Evolutionary conservation across 1,140 invertebrate species (phyloP).

Genomic region (Sminthurinus signatus): DNA sequence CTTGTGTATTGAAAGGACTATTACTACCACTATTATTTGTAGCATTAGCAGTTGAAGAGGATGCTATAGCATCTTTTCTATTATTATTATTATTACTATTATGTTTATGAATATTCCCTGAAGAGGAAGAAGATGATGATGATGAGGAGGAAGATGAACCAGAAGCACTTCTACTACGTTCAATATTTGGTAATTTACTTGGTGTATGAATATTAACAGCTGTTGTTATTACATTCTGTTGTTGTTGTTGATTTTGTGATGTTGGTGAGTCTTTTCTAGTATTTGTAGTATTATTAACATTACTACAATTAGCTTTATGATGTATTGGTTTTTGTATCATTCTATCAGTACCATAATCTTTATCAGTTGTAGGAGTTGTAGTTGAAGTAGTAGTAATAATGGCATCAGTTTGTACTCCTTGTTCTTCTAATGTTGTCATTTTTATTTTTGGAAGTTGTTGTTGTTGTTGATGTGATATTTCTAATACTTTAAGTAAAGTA

Average conservation of each 20-base stretch:
- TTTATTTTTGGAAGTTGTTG: not conserved
- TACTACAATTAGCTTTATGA: too few relatives aligned
- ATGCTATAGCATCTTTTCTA: not conserved
- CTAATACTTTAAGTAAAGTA: not conserved
- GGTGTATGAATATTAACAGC: too few relatives aligned
- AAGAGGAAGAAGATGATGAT: not conserved
- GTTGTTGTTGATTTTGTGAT: not conserved
- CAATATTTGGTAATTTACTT: not conserved
- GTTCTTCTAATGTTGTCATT: not conserved
- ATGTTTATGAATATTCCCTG: too few relatives aligned
- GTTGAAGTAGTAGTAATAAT: too few relatives aligned
- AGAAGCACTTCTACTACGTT: not conserved
- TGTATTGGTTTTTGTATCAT: too few relatives aligned
- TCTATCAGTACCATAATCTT: too few relatives aligned
- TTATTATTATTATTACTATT: not conserved
- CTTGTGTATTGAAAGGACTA: not conserved
- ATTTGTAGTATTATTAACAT: too few relatives aligned
- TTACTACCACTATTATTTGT: not conserved
- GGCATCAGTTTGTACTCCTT: conserved; percentile 13
- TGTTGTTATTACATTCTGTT: not conserved
- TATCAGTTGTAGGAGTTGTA: too few relatives aligned
- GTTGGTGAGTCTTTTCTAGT: too few relatives aligned
- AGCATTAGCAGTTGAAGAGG: too few relatives aligned
- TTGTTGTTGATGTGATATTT: too few relatives aligned
- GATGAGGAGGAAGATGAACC: conserved; percentile 6